phyloP scores from a whole-genome alignment of 1,140 invertebrate genomes.

The Eriosoma lanigerum region DNA sequence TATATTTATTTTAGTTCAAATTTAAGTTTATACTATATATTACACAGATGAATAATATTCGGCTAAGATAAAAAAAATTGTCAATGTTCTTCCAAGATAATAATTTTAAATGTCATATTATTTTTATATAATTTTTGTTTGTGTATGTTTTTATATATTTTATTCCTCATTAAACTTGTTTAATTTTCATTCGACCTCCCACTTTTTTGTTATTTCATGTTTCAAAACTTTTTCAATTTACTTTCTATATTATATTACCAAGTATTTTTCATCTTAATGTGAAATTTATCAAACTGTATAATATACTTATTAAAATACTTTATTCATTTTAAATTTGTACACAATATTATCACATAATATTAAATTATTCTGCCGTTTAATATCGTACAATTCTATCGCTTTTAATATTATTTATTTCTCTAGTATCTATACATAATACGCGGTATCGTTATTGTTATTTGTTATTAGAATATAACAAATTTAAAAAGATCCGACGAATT shows the following conservation, averaged over 20 bases:
- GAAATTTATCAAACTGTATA: slow-evolving; percentile 8
- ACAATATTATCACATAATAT: no score
- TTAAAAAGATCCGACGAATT: not conserved
- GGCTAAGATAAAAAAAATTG: not conserved
- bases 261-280: not conserved
- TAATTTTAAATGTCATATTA: slow-evolving; percentile 8
- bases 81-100: not conserved
- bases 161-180: slow-evolving; percentile 1
- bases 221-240: slow-evolving; percentile 33
- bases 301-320: not conserved
- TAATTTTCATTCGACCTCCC: slow-evolving; percentile 7
- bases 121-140: slow-evolving; percentile 3
- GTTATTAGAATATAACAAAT: no score
- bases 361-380: no score
- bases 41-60: not conserved
- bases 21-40: no score
- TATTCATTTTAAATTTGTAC: not conserved
- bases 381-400: no score
- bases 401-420: no score
- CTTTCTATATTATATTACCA: not conserved
- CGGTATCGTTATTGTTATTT: no score
- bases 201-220: not conserved
- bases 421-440: no score
- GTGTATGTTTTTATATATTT: not conserved
- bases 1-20: not conserved